Evolutionary conservation across 2,888 invertebrate genomes (phyloP).

Genomic region (Zootermopsis nevadensis): DNA sequence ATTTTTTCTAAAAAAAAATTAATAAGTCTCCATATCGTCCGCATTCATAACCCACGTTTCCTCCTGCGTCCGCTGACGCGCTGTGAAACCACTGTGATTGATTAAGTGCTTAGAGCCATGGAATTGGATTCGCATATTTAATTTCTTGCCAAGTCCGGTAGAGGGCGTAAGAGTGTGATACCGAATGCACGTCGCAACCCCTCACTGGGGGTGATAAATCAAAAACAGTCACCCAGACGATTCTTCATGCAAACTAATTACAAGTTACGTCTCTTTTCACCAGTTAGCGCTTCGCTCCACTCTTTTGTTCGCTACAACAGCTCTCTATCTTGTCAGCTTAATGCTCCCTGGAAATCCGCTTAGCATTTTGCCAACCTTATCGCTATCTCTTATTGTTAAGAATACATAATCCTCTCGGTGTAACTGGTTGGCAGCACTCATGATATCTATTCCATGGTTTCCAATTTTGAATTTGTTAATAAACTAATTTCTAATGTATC

Average conservation of each 20-base stretch:
- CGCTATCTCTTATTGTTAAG: not conserved
- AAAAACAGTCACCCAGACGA: conserved; percentile 39
- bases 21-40: not conserved
- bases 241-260: conserved; percentile 39
- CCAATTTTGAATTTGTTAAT: too few relatives aligned
- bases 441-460: too few relatives aligned
- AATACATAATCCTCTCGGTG: too few relatives aligned
- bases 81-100: conserved; percentile 45
- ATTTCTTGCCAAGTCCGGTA: conserved; percentile 40
- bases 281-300: conserved; percentile 24
- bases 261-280: conserved; percentile 37
- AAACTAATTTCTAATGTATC: too few relatives aligned
- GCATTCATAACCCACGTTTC: not conserved
- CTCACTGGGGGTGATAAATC: conserved; percentile 35
- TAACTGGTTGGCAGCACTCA: too few relatives aligned
- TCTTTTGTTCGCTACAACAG: conserved; percentile 12
- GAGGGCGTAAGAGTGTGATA: conserved; percentile 17
- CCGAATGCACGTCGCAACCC: not conserved
- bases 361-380: conserved; percentile 22
- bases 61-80: not conserved
- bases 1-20: not conserved
- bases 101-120: conserved; percentile 50
- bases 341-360: conserved; percentile 21
- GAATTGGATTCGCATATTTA: conserved; percentile 52
- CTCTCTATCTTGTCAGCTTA: conserved; percentile 25